phyloP scores from a whole-genome alignment of 1,140 invertebrate species.

The Caenorhabditis latens region DNA sequence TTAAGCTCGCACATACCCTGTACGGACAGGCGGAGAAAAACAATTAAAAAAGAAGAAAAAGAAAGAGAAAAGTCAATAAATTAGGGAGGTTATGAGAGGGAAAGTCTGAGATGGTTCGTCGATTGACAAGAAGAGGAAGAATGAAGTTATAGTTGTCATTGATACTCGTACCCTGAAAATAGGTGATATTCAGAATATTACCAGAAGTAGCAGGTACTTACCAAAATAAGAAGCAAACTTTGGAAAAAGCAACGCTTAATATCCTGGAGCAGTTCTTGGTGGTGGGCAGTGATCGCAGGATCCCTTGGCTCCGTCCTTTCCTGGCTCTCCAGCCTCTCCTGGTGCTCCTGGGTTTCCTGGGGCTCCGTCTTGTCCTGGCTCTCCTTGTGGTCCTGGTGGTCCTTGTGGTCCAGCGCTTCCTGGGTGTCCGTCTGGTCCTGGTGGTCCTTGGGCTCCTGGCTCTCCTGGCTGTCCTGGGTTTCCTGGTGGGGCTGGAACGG shows the following conservation, averaged over 20 bases:
- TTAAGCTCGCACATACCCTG: constrained; percentile 41
- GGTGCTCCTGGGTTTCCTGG: constrained; percentile 60
- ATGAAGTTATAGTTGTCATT: constrained; percentile 49
- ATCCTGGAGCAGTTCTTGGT: constrained; percentile 65
- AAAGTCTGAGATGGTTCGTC: constrained; percentile 49
- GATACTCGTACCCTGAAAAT: constrained; percentile 24
- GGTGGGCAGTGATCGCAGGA: constrained; percentile 64
- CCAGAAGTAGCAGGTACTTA: neutral
- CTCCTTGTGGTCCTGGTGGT: constrained; percentile 64
- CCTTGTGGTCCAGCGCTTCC: constrained; percentile 50
- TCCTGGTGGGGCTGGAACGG: constrained; percentile 58
- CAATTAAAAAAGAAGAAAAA: neutral
- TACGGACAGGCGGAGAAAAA: neutral
- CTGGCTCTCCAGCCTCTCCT: constrained; percentile 59
- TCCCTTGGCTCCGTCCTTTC: constrained; percentile 64
- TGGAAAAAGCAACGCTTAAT: constrained; percentile 49
- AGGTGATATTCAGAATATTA: neutral
- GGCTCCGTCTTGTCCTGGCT: constrained; percentile 62
- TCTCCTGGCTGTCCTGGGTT: constrained; percentile 59
- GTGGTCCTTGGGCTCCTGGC: constrained; percentile 61
- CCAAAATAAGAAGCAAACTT: constrained; percentile 51
- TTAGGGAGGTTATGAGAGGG: constrained; percentile 39
- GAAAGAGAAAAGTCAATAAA: constrained; percentile 23
- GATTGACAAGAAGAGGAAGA: constrained; percentile 26
- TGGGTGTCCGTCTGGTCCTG: constrained; percentile 41